These are phyloP conservation scores for Proterorhinus semilunaris DNA, from an alignment of 2,113 vertebrate species.

Conservation along the genomic window DNA sequence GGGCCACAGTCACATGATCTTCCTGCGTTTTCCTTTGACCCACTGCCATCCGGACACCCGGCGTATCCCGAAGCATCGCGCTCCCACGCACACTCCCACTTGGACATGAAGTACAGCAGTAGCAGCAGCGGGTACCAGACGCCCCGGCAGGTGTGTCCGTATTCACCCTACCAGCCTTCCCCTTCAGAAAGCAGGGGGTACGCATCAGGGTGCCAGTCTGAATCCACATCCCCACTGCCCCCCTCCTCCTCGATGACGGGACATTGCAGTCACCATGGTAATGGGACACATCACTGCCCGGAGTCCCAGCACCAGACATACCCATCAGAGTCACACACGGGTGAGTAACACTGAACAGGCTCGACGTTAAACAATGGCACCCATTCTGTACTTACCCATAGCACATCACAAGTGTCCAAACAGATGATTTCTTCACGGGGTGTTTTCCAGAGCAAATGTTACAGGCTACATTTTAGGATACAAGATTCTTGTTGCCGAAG, in stretches of 20 bases:
- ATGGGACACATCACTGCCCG: slow-evolving; percentile 47
- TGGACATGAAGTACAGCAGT: slow-evolving; percentile 83
- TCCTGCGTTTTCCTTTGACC: slow-evolving; percentile 76
- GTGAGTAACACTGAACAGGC: slow-evolving; percentile 48
- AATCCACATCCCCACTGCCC: slow-evolving; percentile 78
- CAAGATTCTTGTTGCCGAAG: background rate
- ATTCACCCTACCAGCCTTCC: slow-evolving; percentile 77
- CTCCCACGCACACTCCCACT: slow-evolving; percentile 73
- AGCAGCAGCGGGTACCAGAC: slow-evolving; percentile 78
- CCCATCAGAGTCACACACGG: slow-evolving; percentile 64
- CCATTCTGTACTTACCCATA: slow-evolving; percentile 9
- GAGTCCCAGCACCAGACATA: slow-evolving; percentile 60
- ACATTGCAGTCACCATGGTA: slow-evolving; percentile 53
- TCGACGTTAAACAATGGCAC: slow-evolving; percentile 14
- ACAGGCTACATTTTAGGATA: background rate
- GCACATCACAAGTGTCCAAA: slow-evolving; percentile 14
- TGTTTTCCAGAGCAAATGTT: background rate
- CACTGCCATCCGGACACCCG: slow-evolving; percentile 76
- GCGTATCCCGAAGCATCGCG: slow-evolving; percentile 73
- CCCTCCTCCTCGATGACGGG: slow-evolving; percentile 55
- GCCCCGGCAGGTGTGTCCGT: slow-evolving; percentile 72
- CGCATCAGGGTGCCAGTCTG: slow-evolving; percentile 78
- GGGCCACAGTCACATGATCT: slow-evolving; percentile 72
- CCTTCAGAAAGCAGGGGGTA: slow-evolving; percentile 80
- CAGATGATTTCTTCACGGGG: background rate